phyloP scores from a whole-genome alignment of 2,797 vertebrate genomes.

The Tympanoctomys barrerae region DNA sequence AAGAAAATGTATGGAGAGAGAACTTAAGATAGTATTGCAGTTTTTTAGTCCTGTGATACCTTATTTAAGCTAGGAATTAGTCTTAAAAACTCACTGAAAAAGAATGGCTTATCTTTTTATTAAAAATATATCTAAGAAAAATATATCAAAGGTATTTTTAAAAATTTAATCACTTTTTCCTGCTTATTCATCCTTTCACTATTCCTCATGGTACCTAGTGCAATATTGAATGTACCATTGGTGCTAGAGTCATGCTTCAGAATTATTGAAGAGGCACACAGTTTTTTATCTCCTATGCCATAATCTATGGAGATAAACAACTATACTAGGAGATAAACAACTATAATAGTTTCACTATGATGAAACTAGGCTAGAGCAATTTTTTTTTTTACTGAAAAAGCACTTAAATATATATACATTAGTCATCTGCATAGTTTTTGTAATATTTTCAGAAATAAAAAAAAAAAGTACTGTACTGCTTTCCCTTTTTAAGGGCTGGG shows the following conservation, averaged over 20 bases:
- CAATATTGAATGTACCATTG: background rate
- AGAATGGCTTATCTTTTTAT: background rate
- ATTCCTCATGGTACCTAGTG: background rate
- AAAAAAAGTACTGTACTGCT: background rate
- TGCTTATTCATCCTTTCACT: background rate
- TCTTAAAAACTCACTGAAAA: background rate
- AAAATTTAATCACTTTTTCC: background rate
- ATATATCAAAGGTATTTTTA: background rate
- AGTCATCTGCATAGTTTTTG: background rate
- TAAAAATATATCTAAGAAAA: background rate
- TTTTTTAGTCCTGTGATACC: background rate
- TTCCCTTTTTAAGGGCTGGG: background rate
- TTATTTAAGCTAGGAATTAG: background rate
- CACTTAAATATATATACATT: background rate
- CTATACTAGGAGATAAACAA: too few species aligned
- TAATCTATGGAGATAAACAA: background rate
- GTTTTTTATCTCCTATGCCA: background rate
- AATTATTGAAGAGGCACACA: background rate
- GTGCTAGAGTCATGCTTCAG: background rate
- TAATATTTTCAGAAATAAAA: background rate
- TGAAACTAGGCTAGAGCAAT: background rate
- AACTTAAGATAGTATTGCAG: background rate
- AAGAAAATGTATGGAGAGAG: background rate
- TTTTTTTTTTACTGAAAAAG: background rate
- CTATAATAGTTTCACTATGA: background rate